A percentile compares a stretch with the other conserved stretches of the same genome.
phyloP scores from a whole-genome alignment of 2,113 vertebrate genomes.

The Hydrochoerus hydrochaeris region DNA sequence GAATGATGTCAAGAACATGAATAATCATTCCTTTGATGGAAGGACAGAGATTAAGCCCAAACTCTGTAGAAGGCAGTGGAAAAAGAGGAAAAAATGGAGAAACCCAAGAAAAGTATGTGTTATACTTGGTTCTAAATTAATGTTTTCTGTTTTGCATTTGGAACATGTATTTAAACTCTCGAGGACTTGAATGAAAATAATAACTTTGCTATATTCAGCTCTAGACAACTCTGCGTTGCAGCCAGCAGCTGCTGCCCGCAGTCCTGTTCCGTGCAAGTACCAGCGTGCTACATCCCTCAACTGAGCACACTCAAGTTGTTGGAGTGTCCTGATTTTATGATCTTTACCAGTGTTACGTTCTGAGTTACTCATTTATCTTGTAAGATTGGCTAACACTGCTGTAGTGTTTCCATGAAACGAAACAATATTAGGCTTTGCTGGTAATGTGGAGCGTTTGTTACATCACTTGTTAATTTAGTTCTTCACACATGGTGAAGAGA shows the following conservation, averaged over 20 bases:
- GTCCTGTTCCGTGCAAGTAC: not conserved
- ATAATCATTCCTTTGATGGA: not conserved
- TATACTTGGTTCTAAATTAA: constrained; percentile 64
- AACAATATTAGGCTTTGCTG: not conserved
- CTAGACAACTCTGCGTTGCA: not conserved
- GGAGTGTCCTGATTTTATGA: not conserved
- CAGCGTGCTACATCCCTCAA: not conserved
- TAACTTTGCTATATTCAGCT: constrained; percentile 37
- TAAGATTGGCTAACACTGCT: not conserved
- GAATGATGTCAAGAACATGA: not conserved
- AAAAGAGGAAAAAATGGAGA: not conserved
- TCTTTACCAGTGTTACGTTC: not conserved
- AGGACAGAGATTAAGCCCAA: not conserved
- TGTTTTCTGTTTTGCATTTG: constrained; percentile 68
- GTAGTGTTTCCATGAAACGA: not conserved
- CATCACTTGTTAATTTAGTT: not conserved
- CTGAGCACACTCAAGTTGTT: not conserved
- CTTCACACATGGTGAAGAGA: not conserved
- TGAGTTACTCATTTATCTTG: not conserved
- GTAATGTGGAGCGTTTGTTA: not conserved
- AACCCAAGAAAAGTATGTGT: constrained; percentile 34
- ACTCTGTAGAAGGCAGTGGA: not conserved
- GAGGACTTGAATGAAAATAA: constrained; percentile 68
- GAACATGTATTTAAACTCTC: constrained; percentile 69
- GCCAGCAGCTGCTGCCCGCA: constrained; percentile 17